Evolutionary conservation across 2,888 invertebrate species (phyloP).

Genomic region (Steinernema hermaphroditum): DNA sequence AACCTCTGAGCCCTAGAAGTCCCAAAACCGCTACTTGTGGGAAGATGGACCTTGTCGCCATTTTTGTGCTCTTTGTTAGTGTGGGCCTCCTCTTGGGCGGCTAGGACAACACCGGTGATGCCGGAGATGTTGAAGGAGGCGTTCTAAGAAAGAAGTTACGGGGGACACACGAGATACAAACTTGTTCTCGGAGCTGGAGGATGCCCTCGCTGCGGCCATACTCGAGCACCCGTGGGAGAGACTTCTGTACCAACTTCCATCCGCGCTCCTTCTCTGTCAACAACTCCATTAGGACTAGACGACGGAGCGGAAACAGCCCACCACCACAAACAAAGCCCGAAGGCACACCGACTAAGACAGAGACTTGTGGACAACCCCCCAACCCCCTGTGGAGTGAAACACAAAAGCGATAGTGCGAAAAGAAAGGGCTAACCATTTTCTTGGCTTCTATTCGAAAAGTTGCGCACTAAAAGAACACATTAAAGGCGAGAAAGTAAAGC

Average conservation of each 20-base stretch:
- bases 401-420: slow-evolving; percentile 20
- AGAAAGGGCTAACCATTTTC: slow-evolving; percentile 20
- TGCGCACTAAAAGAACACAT: slow-evolving; percentile 7
- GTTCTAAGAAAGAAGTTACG: slow-evolving; percentile 22
- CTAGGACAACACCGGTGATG: slow-evolving; percentile 57
- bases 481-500: slow-evolving; percentile 15
- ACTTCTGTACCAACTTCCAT: slow-evolving; percentile 62
- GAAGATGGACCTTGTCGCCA: slow-evolving; percentile 64
- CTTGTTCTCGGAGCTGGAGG: slow-evolving; percentile 46
- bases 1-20: background rate
- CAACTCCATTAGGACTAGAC: slow-evolving; percentile 7
- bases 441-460: slow-evolving; percentile 11
- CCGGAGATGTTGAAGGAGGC: slow-evolving; percentile 55
- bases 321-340: background rate
- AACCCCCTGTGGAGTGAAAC: slow-evolving; percentile 7
- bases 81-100: slow-evolving; percentile 64
- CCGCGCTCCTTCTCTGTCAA: slow-evolving; percentile 42
- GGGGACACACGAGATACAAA: too few species aligned
- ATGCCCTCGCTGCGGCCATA: slow-evolving; percentile 65
- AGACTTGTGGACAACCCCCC: background rate
- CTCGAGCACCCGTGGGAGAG: slow-evolving; percentile 60
- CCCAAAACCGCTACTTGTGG: slow-evolving; percentile 72
- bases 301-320: background rate
- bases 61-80: slow-evolving; percentile 57
- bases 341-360: too few species aligned